Percentiles rank a stretch among this genome's conserved stretches.
These are phyloP conservation scores for Pygoscelis antarcticus DNA, from an alignment of 2,113 vertebrate genomes.

Conservation along the genomic window DNA sequence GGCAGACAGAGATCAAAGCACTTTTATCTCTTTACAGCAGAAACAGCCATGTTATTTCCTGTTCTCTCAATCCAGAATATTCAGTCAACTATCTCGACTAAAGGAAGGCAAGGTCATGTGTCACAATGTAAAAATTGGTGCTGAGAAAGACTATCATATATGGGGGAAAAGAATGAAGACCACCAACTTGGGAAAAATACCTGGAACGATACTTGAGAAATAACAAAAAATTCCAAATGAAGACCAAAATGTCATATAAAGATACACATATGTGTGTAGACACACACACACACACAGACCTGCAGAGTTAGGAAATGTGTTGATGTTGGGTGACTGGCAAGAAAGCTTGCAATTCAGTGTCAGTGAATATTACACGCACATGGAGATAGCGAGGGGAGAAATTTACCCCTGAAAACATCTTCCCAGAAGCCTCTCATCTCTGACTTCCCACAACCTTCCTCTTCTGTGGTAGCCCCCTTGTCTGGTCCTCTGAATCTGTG, in stretches of 20 bases:
- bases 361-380: background rate
- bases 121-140: background rate
- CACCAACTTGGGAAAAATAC: background rate
- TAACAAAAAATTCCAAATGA: background rate
- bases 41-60: background rate
- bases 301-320: background rate
- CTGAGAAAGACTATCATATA: background rate
- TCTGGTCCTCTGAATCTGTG: background rate
- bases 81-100: background rate
- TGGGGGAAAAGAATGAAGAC: background rate
- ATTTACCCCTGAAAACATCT: background rate
- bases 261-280: background rate
- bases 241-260: background rate
- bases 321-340: background rate
- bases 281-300: background rate
- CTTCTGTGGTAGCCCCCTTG: background rate
- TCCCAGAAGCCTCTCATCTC: background rate
- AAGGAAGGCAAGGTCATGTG: background rate
- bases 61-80: background rate
- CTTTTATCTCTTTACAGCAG: background rate
- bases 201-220: background rate
- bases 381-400: background rate
- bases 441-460: background rate
- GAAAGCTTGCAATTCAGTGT: background rate
- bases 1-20: background rate